A percentile compares a stretch with the other conserved stretches of the same genome.
Evolutionary conservation across 2,888 invertebrate species (phyloP).

Genomic region (Rhaphigaster nebulosa): DNA sequence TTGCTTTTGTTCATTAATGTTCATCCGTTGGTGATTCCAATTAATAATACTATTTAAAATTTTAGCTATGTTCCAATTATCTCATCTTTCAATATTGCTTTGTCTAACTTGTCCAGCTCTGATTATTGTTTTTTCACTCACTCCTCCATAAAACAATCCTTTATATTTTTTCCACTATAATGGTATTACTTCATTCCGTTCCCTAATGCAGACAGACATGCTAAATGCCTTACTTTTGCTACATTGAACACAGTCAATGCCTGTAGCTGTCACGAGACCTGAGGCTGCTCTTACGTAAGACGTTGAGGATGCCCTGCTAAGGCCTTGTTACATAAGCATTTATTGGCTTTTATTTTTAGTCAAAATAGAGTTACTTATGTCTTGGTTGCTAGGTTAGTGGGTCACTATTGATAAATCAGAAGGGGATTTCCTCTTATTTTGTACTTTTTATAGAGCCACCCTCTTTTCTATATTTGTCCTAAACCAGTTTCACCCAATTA

Average conservation of each 20-base stretch:
- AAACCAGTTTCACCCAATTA: not conserved
- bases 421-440: not conserved
- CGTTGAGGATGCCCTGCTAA: not conserved
- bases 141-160: not conserved
- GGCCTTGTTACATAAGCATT: not conserved
- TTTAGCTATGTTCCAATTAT: no score
- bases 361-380: not conserved
- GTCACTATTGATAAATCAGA: not conserved
- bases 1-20: no score
- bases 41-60: no score
- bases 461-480: not conserved
- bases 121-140: no score
- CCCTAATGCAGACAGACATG: not conserved
- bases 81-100: no score
- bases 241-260: not conserved
- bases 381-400: conserved; percentile 16
- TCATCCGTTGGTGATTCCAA: no score
- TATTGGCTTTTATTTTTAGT: not conserved
- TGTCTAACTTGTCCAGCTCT: no score
- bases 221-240: not conserved
- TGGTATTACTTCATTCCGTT: not conserved
- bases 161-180: not conserved
- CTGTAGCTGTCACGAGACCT: not conserved
- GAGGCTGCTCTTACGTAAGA: not conserved
- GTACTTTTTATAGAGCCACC: not conserved